A percentile compares a stretch with the other conserved stretches of the same genome.
These are phyloP conservation scores for Lepidotrigona ventralis DNA, from an alignment of 1,140 invertebrate genomes.

Conservation along the genomic window DNA sequence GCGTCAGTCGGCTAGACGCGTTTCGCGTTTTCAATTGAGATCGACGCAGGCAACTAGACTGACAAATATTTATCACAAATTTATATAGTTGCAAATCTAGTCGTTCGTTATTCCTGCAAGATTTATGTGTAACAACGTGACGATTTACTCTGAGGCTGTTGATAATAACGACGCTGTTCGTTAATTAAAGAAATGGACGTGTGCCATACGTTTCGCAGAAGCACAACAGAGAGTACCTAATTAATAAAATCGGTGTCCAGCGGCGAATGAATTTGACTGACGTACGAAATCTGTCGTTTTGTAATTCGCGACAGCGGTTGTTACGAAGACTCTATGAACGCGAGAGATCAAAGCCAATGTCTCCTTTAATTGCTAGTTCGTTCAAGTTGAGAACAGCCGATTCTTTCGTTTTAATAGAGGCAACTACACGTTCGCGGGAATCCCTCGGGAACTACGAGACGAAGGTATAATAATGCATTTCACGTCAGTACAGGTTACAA, in stretches of 20 bases:
- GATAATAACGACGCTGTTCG: background rate
- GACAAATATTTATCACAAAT: no score
- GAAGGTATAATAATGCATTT: background rate
- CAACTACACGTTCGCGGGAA: background rate
- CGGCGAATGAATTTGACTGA: background rate
- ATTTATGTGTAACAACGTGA: no score
- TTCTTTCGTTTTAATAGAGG: no score
- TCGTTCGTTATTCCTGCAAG: no score
- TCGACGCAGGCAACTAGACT: no score
- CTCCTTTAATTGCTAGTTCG: background rate
- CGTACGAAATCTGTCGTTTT: background rate
- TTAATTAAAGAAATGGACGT: conserved; percentile 16
- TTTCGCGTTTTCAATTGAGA: background rate
- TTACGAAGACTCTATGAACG: background rate
- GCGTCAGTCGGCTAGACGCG: background rate
- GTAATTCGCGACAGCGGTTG: background rate
- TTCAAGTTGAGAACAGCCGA: background rate
- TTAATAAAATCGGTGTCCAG: background rate
- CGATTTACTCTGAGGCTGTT: background rate
- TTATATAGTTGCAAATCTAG: no score
- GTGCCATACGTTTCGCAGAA: background rate
- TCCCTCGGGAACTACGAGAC: background rate
- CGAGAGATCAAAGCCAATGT: background rate
- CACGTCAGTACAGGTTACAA: background rate
- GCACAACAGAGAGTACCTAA: background rate